Percentiles rank a stretch among this genome's conserved stretches.
phyloP scores from a whole-genome alignment of 1,140 invertebrate species.

The Pinna nobilis region DNA sequence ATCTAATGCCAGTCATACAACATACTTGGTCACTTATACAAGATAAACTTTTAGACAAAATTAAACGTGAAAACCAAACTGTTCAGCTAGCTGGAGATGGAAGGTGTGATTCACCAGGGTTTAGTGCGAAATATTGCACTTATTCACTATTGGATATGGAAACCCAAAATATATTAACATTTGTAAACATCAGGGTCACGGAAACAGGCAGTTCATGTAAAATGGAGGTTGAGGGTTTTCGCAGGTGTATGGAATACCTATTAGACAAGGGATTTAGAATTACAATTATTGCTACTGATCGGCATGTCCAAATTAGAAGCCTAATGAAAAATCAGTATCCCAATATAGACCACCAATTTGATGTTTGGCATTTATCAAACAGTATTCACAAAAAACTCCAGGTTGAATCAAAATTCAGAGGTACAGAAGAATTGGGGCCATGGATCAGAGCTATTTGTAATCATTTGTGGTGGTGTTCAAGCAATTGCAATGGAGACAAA shows the following conservation, averaged over 20 bases:
- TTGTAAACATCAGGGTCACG: conserved; percentile 20
- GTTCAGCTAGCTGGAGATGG: conserved; percentile 16
- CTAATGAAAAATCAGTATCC: conserved; percentile 26
- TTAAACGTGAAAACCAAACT: not conserved
- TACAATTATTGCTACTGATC: conserved; percentile 22
- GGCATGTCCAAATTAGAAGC: conserved; percentile 34
- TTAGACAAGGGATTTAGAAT: conserved; percentile 19
- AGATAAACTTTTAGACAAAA: conserved; percentile 11
- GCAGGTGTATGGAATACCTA: conserved; percentile 10
- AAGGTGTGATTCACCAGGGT: conserved; percentile 28
- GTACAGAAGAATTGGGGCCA: conserved; percentile 3
- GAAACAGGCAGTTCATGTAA: conserved; percentile 26
- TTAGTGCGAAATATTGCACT: conserved; percentile 26
- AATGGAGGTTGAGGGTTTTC: conserved; percentile 36
- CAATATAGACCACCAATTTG: conserved; percentile 35
- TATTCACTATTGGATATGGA: conserved; percentile 25
- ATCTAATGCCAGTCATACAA: conserved; percentile 18
- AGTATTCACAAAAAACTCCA: conserved; percentile 9
- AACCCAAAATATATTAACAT: conserved; percentile 18
- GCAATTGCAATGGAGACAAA: conserved; percentile 18
- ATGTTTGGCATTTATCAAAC: conserved; percentile 36
- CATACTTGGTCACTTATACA: conserved; percentile 7
- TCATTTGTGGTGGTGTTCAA: conserved; percentile 22
- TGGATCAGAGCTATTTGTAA: conserved; percentile 22
- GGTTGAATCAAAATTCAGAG: conserved; percentile 19